Percentiles rank a stretch among this genome's conserved stretches.
Evolutionary conservation across 2,888 invertebrate species (phyloP).

Genomic region (Capitulum mitella): DNA sequence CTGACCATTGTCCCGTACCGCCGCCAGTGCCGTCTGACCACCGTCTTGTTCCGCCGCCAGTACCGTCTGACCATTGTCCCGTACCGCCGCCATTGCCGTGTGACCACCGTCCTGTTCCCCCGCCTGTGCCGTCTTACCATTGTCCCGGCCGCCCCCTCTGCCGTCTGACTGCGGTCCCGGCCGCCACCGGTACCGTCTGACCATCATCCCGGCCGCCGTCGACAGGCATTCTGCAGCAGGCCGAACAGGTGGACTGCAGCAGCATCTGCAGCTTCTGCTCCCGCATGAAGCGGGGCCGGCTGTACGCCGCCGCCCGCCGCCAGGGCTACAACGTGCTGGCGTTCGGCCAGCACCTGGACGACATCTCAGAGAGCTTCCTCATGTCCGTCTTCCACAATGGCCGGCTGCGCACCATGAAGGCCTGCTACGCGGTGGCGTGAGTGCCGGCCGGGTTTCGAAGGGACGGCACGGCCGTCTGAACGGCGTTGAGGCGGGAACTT

Average conservation of each 20-base stretch:
- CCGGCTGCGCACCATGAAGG: slow-evolving; percentile 65
- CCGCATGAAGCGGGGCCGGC: slow-evolving; percentile 61
- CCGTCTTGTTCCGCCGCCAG: too few relatives aligned
- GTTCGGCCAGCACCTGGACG: slow-evolving; percentile 76
- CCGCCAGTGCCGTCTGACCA: too few relatives aligned
- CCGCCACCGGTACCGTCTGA: too few relatives aligned
- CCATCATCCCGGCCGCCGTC: slow-evolving; percentile 36
- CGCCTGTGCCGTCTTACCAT: slow-evolving; percentile 32
- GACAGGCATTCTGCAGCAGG: slow-evolving; percentile 51
- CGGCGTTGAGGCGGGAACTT: too few relatives aligned
- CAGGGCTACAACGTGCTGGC: slow-evolving; percentile 81
- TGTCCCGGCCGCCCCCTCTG: slow-evolving; percentile 26
- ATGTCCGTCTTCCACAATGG: slow-evolving; percentile 74
- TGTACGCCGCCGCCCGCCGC: slow-evolving; percentile 64
- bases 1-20: background rate
- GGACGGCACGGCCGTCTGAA: too few relatives aligned
- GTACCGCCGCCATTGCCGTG: slow-evolving; percentile 22
- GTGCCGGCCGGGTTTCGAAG: too few relatives aligned
- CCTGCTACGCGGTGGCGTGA: slow-evolving; percentile 65
- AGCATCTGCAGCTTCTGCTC: slow-evolving; percentile 64
- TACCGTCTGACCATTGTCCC: too few relatives aligned
- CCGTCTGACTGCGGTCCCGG: too few relatives aligned
- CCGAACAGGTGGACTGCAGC: slow-evolving; percentile 45
- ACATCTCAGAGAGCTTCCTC: slow-evolving; percentile 71
- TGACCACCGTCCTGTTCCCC: slow-evolving; percentile 33